Evolutionary conservation across 2,797 vertebrate species (phyloP), one percentile per base, ranked within the genome.

Genomic region (Antennarius maculatus): DNA sequence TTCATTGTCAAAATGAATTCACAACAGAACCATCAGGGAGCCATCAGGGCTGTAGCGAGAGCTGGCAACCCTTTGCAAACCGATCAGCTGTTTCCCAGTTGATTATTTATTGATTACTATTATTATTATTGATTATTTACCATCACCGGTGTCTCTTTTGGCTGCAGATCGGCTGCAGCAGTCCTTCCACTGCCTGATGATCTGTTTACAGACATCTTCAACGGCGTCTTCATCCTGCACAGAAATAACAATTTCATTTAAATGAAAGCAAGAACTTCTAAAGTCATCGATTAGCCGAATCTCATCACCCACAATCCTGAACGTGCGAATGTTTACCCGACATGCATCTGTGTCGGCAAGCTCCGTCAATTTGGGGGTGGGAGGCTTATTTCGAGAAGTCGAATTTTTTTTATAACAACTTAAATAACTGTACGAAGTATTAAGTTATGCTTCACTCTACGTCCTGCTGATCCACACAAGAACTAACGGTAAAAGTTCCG

Each of bases 131-230:
- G 23, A 34, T 34, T 8, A 5, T 50, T 62, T 80, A 92, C 88
- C 95, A 94, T 96, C 95, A 84, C 94, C 95, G 42, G 54, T 61
- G 5, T 89, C 76, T 41, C 29, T 52, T 64, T 92, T 87, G 66
- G 91, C 88, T 82, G 87, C 80, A 46, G 86, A 73, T 47, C 79
- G 84, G 28, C 86, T 71, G 53, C 68, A 61, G 28, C 47, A 89
- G 58, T 96, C 95, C 0, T 92, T 90, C 98, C 98, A 99, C 64
- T 94, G 94, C 54, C 93, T 77, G 54, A 97, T 92, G 43, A 99
- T 97, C 85, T 98, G 94, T 77, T 90, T 93, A 89, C 98, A 99
- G 61, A 96, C 92, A 23, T 94, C 93, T 2, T 93, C 92, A 42
- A 97, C 70, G 0, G 91, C 80, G 70, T 97, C 96, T 88, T 98